Evolutionary conservation across 2,888 invertebrate genomes (phyloP).

Genomic region (Zootermopsis nevadensis): DNA sequence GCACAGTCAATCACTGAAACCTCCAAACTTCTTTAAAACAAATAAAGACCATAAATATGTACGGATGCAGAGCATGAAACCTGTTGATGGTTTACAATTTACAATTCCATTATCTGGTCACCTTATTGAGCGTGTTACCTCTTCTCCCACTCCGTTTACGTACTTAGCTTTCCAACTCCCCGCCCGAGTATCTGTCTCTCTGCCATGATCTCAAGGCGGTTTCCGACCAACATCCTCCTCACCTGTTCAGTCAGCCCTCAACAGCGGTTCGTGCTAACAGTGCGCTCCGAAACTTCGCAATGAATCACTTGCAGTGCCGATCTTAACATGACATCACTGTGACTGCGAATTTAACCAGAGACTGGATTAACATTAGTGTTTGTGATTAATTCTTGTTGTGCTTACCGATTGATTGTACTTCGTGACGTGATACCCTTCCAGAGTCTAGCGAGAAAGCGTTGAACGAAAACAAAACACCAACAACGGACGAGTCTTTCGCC

Average conservation of each 20-base stretch:
- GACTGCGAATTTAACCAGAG: not conserved
- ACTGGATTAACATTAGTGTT: not conserved
- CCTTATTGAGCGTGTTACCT: not conserved
- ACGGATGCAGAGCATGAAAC: no score
- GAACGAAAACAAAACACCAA: not conserved
- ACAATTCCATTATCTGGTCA: not conserved
- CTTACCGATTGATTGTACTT: not conserved
- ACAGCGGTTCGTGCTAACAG: not conserved
- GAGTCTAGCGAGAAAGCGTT: not conserved
- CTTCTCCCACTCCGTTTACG: not conserved
- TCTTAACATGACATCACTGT: not conserved
- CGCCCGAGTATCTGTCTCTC: not conserved
- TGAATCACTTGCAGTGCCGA: not conserved
- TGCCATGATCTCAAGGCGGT: slow-evolving; percentile 9
- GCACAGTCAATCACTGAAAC: no score
- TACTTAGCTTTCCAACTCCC: not conserved
- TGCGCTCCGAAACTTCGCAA: not conserved
- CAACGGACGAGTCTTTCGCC: not conserved
- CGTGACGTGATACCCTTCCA: not conserved
- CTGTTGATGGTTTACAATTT: not conserved
- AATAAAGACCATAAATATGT: no score
- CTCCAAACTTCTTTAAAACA: no score
- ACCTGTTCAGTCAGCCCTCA: not conserved
- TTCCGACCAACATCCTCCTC: not conserved
- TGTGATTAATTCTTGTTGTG: slow-evolving; percentile 5